Percentiles rank a stretch among this genome's conserved stretches.
These are phyloP conservation scores for Phrynocephalus vlangalii DNA, from an alignment of 2,797 vertebrate species.

Conservation along the genomic window DNA sequence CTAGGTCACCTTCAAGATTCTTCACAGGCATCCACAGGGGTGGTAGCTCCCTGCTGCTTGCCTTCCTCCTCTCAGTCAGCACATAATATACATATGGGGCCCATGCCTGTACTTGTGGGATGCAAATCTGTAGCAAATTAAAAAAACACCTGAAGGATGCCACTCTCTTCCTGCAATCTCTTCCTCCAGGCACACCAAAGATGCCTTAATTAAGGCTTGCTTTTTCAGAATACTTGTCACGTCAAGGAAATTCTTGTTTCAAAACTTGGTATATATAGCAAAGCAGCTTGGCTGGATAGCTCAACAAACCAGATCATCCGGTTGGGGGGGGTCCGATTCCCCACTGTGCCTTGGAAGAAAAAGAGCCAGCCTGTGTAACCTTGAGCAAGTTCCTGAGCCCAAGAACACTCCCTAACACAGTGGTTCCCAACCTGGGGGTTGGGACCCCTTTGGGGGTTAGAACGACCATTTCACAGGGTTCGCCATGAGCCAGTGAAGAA, in stretches of 20 bases:
- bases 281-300: not conserved
- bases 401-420: too few relatives aligned
- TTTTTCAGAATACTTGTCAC: not conserved
- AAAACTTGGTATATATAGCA: not conserved
- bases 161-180: not conserved
- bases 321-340: too few relatives aligned
- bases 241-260: not conserved
- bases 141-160: not conserved
- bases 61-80: not conserved
- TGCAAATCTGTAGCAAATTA: not conserved
- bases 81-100: not conserved
- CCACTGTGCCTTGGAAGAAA: too few relatives aligned
- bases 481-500: too few relatives aligned
- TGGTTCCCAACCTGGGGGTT: too few relatives aligned
- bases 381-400: too few relatives aligned
- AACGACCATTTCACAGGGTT: too few relatives aligned
- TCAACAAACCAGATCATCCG: too few relatives aligned
- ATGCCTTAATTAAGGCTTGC: conserved; percentile 2
- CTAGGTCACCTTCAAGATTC: not conserved
- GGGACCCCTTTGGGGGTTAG: too few relatives aligned
- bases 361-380: too few relatives aligned
- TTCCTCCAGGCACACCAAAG: not conserved
- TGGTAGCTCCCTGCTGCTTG: not conserved
- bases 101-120: conserved; percentile 54
- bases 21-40: not conserved